Base-by-base conservation (phyloP, 1,140 invertebrate species). In the Pogonognathellus flavescens region DNA sequence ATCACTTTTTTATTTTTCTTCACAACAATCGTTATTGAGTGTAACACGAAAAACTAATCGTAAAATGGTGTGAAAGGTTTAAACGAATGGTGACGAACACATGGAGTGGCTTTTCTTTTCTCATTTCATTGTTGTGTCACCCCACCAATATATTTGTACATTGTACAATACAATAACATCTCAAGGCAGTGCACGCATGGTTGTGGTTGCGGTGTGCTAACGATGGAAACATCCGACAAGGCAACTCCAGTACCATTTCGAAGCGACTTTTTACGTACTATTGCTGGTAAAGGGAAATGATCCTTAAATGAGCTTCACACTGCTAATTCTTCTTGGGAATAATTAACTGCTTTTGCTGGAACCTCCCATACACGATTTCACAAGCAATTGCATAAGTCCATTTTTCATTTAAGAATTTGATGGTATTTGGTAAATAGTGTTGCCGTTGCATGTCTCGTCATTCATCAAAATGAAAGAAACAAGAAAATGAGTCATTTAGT, bases 371-470 rank as follows among this genome's bases (percentile, higher is more conserved):
- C 70, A 76, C 70, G 70, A 55, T 82, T 82, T 60, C 55, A 82
- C 81, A 82, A 25, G 50, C 57, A 41, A 82, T 82, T 60, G 81
- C 18, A 62, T 60, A 82, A 82, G 53, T 57, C 81, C 59, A 82
- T 82, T 82, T 82, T 82, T 82, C 81, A 81, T 81, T 50, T 9
- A 9, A 76, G 16, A n/a, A 76, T 76, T 76, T 76, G 31, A 50
- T 76, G 70, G 31, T 31, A 76, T 76, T 76, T 50, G 18, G 25
- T 76, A 76, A 76, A 72, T 49, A 18, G 41, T n/a, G 9, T 50
- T 31, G 7, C 13, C 18, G 22, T 4, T 66, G 10, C 22, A 4
- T 50, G 13, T 76, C 16, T 50, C 41, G 9, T 50, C 14, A 76
- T 50, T 76, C 14, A 0, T 49, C 22, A 76, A 49, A n/a, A 50